These are phyloP conservation scores for Budorcas taxicolor DNA, from an alignment of 2,113 vertebrate species.

Conservation along the genomic window DNA sequence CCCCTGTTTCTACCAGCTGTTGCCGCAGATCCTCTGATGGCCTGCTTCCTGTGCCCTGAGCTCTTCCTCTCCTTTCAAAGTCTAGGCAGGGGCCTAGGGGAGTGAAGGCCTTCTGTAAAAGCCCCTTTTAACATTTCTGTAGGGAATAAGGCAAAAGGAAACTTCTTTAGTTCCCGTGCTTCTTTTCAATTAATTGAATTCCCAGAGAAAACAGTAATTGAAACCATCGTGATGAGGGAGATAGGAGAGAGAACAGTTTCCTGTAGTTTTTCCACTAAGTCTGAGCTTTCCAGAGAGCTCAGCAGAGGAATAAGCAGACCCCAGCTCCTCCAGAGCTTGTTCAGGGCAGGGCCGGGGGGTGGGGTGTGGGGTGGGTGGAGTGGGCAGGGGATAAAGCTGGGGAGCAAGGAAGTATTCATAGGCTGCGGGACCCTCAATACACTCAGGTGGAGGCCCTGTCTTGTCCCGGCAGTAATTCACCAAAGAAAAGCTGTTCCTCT, in stretches of 20 bases:
- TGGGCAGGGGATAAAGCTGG: not conserved
- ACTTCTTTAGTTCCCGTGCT: not conserved
- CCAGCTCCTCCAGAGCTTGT: rapidly evolving
- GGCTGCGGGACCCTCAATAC: not conserved
- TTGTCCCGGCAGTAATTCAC: not conserved
- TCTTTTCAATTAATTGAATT: not conserved
- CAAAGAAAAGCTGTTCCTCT: not conserved
- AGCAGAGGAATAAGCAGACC: not conserved
- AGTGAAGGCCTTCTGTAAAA: not conserved
- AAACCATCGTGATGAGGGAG: not conserved
- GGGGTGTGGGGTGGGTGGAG: no score
- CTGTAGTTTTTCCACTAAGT: not conserved
- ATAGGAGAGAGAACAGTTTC: not conserved
- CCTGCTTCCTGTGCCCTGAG: not conserved
- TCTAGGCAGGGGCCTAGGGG: not conserved
- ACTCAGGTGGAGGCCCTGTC: not conserved
- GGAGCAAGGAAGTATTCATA: not conserved
- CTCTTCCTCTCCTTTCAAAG: not conserved
- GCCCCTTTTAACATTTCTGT: not conserved
- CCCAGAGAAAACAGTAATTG: not conserved
- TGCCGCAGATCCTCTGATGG: not conserved
- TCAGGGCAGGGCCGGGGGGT: no score
- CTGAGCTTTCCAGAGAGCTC: not conserved
- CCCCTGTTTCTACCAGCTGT: not conserved
- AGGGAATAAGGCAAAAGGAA: not conserved